Percentiles rank a stretch among this genome's conserved stretches.
Evolutionary conservation across 2,888 invertebrate species (phyloP).

Genomic region (Yponomeuta cagnagella): DNA sequence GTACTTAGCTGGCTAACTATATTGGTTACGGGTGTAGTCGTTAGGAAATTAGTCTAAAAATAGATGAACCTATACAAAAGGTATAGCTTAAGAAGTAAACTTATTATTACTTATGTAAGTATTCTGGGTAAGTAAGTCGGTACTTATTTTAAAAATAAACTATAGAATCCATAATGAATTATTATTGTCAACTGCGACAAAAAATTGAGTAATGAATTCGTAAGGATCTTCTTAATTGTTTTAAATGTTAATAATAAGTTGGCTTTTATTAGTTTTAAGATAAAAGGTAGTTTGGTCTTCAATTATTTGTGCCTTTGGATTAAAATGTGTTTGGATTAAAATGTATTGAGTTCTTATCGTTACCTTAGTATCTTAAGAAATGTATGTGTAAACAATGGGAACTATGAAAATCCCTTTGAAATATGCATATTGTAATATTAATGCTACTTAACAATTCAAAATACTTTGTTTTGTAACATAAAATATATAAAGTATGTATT

Average conservation of each 20-base stretch:
- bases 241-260: background rate
- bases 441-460: background rate
- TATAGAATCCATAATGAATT: background rate
- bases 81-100: background rate
- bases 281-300: constrained; percentile 37
- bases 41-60: constrained; percentile 22
- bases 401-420: background rate
- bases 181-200: background rate
- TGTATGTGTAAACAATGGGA: background rate
- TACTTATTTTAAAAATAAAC: background rate
- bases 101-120: background rate
- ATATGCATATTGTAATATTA: background rate
- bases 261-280: background rate
- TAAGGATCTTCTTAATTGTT: background rate
- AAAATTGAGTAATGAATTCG: background rate
- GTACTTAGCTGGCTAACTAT: constrained; percentile 37
- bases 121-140: background rate
- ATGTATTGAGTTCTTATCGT: constrained; percentile 26
- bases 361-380: constrained; percentile 25
- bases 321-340: constrained; percentile 24
- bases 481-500: background rate
- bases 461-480: constrained; percentile 3
- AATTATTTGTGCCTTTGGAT: constrained; percentile 61
- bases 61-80: constrained; percentile 15
- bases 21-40: constrained; percentile 36